phyloP scores from a whole-genome alignment of 2,797 vertebrate genomes.

The Salmo trutta region DNA sequence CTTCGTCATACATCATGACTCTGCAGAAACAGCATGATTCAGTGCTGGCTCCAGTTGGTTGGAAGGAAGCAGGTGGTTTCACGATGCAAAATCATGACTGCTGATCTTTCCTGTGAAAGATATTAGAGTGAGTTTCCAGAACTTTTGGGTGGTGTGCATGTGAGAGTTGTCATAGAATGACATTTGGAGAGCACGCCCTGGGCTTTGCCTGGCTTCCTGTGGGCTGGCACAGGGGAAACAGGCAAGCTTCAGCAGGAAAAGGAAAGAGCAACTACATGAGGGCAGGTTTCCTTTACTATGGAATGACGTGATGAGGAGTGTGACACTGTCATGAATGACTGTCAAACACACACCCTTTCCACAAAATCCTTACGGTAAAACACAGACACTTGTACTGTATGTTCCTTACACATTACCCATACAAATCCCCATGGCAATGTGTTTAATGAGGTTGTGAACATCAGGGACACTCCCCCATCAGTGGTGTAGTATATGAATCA shows the following conservation, averaged over 20 bases:
- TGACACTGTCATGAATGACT: not conserved
- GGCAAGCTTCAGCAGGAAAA: constrained; percentile 24
- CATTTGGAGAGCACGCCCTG: constrained; percentile 47
- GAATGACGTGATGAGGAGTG: not conserved
- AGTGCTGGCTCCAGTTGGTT: constrained; percentile 30
- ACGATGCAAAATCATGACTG: constrained; percentile 30
- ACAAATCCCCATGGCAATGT: not conserved
- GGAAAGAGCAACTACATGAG: constrained; percentile 12
- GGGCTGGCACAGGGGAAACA: constrained; percentile 42
- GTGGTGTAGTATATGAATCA: not conserved
- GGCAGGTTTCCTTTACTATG: constrained; percentile 30
- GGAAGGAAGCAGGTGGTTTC: constrained; percentile 39
- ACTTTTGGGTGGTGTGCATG: constrained; percentile 34
- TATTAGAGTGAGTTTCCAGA: constrained; percentile 24
- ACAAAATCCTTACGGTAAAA: constrained; percentile 5
- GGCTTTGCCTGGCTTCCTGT: constrained; percentile 31
- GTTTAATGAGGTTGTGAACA: not conserved
- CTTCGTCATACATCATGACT: constrained; percentile 26
- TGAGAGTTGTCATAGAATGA: constrained; percentile 28
- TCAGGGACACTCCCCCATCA: not conserved
- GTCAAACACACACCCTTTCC: constrained; percentile 1
- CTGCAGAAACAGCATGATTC: constrained; percentile 44
- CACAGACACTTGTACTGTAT: not conserved
- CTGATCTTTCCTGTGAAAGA: constrained; percentile 27
- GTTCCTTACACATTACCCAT: not conserved